Base-by-base conservation (phyloP, 2,888 invertebrate species). In the Drosophila koepferae region DNA sequence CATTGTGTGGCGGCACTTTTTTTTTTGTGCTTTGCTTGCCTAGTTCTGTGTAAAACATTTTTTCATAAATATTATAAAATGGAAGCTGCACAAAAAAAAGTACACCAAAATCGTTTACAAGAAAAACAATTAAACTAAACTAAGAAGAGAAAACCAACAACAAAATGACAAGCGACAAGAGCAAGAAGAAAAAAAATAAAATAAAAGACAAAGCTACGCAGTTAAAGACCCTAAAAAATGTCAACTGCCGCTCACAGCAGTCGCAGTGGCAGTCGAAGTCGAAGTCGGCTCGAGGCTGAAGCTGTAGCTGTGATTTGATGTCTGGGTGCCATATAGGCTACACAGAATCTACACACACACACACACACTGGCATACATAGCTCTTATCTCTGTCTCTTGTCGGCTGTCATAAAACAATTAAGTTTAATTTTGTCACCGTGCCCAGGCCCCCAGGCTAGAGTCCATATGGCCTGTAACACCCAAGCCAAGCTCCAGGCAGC, bases 361-460 rank as follows among this genome's bases (percentile, higher is more conserved):
- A 16, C 34, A 18, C 66, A 51, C 46, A n/a, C n/a, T n/a, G n/a
- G 73, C 55, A 63, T 53, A 54, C 55, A 55, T 38, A 54, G 54
- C 53, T 20, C 63, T 58, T 53, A 54, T 59, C 70, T 54, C 61
- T 53, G 55, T 56, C 70, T 54, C 61, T 67, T 63, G 74, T 76
- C 77, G 72, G 48, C 72, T 82, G 89, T 90, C 91, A 87, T 87
- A 91, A 87, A 91, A 87, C 91, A 91, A 87, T 87, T 87, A 91
- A 90, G 75, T 90, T 88, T 87, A 91, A 91, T 87, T 91, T 86
- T 87, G 86, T 90, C 90, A 89, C 90, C 81, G 83, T 77, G 86
- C 80, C 68, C 66, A 63, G 59, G 67, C 62, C 31, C 51, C 51
- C 59, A 68, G 64, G 71, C 49, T 51, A 43, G 28, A 44, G 31